Conservation (phyloP, 2,888 invertebrate genomes). For the Hypena proboscidalis region DNA sequence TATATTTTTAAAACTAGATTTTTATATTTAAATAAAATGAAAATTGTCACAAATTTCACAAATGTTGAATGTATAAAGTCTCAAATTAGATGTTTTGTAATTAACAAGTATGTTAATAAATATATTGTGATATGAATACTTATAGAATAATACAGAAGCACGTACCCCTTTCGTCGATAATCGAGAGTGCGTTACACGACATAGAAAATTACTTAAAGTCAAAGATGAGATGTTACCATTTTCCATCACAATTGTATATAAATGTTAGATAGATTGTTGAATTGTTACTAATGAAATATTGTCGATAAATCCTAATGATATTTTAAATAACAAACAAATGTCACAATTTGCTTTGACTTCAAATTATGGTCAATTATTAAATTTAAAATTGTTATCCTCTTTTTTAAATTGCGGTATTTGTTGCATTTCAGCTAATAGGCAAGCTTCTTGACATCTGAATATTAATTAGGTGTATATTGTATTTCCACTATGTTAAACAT, state of each 20-base stretch:
- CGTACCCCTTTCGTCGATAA: constrained; percentile 5
- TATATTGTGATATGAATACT: constrained; percentile 43
- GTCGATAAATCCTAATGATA: constrained; percentile 35
- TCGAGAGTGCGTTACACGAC: background rate
- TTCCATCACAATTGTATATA: constrained; percentile 74
- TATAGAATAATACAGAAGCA: constrained; percentile 16
- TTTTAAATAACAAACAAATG: constrained; percentile 29
- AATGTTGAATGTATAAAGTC: constrained; percentile 34
- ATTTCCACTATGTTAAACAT: constrained; percentile 28
- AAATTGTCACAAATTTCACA: constrained; percentile 38
- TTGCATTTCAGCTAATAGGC: constrained; percentile 34
- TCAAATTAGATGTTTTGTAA: constrained; percentile 35
- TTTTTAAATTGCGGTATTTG: constrained; percentile 16
- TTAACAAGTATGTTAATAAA: constrained; percentile 27
- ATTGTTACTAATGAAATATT: constrained; percentile 54
- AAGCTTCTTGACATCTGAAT: constrained; percentile 75
- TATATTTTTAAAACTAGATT: constrained; percentile 39
- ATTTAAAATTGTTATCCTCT: constrained; percentile 24
- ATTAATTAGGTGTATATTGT: constrained; percentile 35
- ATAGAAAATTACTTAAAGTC: constrained; percentile 45
- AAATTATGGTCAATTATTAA: constrained; percentile 45
- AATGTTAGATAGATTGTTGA: constrained; percentile 71
- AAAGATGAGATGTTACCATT: constrained; percentile 71
- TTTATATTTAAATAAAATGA: constrained; percentile 39
- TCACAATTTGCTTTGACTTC: constrained; percentile 43